Conservation (phyloP, 2,888 invertebrate species). For the Melipona bicolor region DNA sequence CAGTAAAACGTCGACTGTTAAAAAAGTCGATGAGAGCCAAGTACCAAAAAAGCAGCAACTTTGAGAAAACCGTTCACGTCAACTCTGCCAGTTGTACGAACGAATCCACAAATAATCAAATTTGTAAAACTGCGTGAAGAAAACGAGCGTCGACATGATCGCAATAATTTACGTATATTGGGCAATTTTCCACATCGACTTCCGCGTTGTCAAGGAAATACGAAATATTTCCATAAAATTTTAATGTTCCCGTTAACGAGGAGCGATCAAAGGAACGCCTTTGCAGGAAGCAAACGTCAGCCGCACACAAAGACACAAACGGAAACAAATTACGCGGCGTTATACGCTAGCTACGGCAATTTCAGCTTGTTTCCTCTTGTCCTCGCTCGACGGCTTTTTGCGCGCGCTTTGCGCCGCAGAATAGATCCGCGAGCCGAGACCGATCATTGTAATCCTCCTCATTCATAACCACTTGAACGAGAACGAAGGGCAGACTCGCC, state of each 20-base stretch:
- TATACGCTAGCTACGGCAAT: background rate
- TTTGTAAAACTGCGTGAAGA: no score
- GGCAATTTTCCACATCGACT: background rate
- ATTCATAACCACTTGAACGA: constrained; percentile 30
- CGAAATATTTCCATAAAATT: background rate
- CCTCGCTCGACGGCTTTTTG: constrained; percentile 17
- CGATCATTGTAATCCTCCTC: constrained; percentile 19
- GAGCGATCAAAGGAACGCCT: background rate
- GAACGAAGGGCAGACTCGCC: constrained; percentile 17
- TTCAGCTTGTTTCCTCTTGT: constrained; percentile 31
- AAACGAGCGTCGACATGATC: background rate
- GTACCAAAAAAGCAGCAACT: background rate
- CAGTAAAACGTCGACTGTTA: no score
- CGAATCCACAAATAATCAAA: no score
- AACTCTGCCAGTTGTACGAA: background rate
- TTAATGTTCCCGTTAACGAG: background rate
- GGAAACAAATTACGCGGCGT: constrained; percentile 14
- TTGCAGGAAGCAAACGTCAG: background rate
- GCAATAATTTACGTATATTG: background rate
- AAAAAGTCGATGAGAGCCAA: no score
- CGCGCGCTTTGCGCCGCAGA: constrained; percentile 3
- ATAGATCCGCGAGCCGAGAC: constrained; percentile 27
- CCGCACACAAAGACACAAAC: constrained; percentile 4
- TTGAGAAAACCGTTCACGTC: background rate
- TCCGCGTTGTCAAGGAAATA: background rate